Percentiles rank a stretch among this genome's conserved stretches.
phyloP scores from a whole-genome alignment of 2,888 invertebrate genomes.

The Meta bourneti region DNA sequence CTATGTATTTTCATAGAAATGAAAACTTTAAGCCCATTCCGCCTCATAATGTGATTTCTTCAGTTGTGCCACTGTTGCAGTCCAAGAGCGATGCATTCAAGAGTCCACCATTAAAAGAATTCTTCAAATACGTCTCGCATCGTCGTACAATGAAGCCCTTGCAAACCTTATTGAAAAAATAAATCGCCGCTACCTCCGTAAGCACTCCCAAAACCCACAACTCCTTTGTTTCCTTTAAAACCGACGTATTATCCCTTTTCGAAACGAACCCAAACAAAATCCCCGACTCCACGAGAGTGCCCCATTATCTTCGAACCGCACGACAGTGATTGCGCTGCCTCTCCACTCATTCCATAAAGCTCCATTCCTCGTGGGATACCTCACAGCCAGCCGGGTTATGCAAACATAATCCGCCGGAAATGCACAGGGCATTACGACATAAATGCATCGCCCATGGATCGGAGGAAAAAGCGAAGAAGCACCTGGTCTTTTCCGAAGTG shows the following conservation, averaged over 20 bases:
- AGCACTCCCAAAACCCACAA: not conserved
- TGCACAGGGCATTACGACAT: not conserved
- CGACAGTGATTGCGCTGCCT: not conserved
- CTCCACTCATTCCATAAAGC: not conserved
- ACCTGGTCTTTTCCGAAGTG: not conserved
- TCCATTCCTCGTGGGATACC: not conserved
- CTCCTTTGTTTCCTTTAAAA: not conserved
- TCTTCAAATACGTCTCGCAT: too few species aligned
- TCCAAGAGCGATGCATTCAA: too few species aligned
- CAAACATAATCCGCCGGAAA: not conserved
- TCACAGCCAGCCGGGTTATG: not conserved
- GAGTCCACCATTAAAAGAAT: too few species aligned
- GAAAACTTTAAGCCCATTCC: too few species aligned
- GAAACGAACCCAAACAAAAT: too few species aligned
- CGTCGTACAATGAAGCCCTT: not conserved
- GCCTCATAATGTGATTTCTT: too few species aligned
- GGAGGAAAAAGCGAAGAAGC: not conserved
- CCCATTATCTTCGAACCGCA: not conserved
- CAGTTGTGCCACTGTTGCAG: too few species aligned
- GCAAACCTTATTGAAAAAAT: not conserved
- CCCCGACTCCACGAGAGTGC: not conserved
- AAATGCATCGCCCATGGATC: constrained; percentile 16
- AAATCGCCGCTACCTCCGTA: not conserved
- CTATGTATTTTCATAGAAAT: too few species aligned
- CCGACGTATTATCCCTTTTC: too few species aligned